These are phyloP conservation scores for Baryphthengus martii DNA, from an alignment of 2,113 vertebrate genomes.

Conservation along the genomic window DNA sequence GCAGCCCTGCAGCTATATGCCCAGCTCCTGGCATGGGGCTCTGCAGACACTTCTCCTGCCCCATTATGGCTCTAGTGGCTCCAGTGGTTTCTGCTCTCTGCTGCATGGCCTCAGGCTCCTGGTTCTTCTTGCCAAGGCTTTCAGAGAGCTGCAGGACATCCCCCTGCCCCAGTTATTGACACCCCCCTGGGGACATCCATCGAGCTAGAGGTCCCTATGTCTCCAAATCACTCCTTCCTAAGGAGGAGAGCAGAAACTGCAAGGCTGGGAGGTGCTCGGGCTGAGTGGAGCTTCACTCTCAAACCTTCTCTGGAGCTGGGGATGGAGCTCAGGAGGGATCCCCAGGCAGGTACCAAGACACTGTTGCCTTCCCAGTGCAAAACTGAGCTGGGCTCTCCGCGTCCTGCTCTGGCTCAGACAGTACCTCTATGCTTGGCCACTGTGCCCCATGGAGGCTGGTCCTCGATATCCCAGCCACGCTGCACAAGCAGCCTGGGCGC, in stretches of 20 bases:
- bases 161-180: background rate
- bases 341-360: background rate
- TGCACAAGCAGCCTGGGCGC: rapidly evolving
- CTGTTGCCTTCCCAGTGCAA: background rate
- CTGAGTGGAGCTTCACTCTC: background rate
- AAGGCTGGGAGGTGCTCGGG: background rate
- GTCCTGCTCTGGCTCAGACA: background rate
- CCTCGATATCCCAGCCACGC: background rate
- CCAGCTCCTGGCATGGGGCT: background rate
- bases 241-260: background rate
- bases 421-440: background rate
- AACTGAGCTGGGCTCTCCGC: rapidly evolving
- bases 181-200: background rate
- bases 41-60: background rate
- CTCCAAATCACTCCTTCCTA: background rate
- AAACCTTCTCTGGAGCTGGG: background rate
- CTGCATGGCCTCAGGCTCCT: rapidly evolving
- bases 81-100: background rate
- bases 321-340: background rate
- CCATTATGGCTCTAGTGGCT: background rate
- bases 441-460: rapidly evolving
- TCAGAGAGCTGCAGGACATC: background rate
- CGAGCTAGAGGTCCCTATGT: background rate
- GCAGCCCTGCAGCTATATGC: background rate
- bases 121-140: background rate